A percentile compares a stretch with the other conserved stretches of the same genome.
Evolutionary conservation across 2,888 invertebrate species (phyloP).

Genomic region (Drosophila emarginata): DNA sequence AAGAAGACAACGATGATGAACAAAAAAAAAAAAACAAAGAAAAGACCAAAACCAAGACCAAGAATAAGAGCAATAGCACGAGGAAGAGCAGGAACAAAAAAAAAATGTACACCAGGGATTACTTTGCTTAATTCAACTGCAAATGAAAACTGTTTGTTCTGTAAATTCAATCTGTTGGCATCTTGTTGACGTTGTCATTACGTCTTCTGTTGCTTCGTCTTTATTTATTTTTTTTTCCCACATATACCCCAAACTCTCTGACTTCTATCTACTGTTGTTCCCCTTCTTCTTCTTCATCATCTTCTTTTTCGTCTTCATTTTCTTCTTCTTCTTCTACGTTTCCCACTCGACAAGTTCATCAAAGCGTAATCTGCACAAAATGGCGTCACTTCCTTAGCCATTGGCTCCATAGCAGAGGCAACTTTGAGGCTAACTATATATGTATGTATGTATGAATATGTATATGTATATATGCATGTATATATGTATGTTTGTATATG

Average conservation of each 20-base stretch:
- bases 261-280: no score
- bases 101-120: slow-evolving; percentile 68
- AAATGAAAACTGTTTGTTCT: slow-evolving; percentile 77
- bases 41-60: not conserved
- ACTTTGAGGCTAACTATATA: slow-evolving; percentile 70
- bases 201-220: slow-evolving; percentile 26
- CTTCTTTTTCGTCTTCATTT: not conserved
- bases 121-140: slow-evolving; percentile 77
- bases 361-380: slow-evolving; percentile 76
- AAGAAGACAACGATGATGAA: not conserved
- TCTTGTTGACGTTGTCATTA: slow-evolving; percentile 75
- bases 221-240: not conserved
- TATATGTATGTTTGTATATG: not conserved
- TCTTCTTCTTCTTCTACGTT: slow-evolving; percentile 3
- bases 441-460: not conserved
- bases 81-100: not conserved
- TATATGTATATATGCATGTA: not conserved
- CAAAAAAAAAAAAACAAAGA: not conserved
- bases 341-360: slow-evolving; percentile 59
- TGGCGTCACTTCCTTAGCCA: slow-evolving; percentile 68
- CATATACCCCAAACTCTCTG: not conserved
- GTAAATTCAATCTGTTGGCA: slow-evolving; percentile 71
- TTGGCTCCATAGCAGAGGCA: slow-evolving; percentile 34
- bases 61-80: not conserved
- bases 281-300: slow-evolving; percentile 11